Evolutionary conservation across 2,888 invertebrate species (phyloP), one percentile per base, ranked within the genome.

Genomic region (Selenia dentaria): DNA sequence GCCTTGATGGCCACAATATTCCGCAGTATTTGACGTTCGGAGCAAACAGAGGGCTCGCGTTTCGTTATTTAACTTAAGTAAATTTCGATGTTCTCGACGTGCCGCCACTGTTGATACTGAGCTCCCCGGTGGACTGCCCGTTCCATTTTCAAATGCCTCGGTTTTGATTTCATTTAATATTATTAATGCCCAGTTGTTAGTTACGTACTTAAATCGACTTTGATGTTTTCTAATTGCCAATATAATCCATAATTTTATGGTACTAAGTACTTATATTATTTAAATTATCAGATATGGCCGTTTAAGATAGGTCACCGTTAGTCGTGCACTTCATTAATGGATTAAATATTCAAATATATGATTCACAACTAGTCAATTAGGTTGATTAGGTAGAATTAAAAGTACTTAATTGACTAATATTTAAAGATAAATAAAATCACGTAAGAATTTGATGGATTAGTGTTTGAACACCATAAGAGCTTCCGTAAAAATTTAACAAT

Each of bases 41-140:
- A 48, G 83, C 83, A 89, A 89, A 90, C 81, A 89, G 85, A 80
- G 86, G 87, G 85, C 81, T 83, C 79, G 82, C 82, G 79, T 81
- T 86, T 83, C 81, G 83, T 84, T 88, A 85, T 88, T 85, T 84
- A 87, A 86, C 86, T 84, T 89, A 89, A 90, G 89, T 90, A 90
- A 89, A 89, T 90, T 90, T 87, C 87, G 79, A 84, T 90, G 88
- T 90, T 85, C 82, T 74, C 79, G 67, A 62, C 66, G 67, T 70
- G 64, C 67, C 74, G 75, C 77, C 79, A 69, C 74, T 76, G 81
- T 78, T 79, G 76, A 75, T 74, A 67, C 69, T 65, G 69, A 69
- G 71, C 68, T 62, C 56, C 66, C 64, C 42, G 44, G 59, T 49
- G 52, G 60, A 52, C 61, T 50, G 69, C 51, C 54, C 59, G 68